These are phyloP conservation scores for Podotricha telesiphe DNA, from an alignment of 2,888 invertebrate species.

Conservation along the genomic window DNA sequence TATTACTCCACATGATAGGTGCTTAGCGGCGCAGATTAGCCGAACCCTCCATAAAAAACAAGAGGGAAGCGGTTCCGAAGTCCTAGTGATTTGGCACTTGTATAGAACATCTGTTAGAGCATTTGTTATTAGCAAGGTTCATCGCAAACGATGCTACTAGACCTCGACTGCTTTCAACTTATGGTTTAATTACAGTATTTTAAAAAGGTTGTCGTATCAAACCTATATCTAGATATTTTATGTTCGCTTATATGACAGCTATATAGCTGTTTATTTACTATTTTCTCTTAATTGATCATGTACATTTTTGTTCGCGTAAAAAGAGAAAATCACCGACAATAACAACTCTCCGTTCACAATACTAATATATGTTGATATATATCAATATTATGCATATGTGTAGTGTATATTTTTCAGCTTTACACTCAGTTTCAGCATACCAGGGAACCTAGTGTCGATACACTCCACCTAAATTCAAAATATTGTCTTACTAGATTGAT, in stretches of 20 bases:
- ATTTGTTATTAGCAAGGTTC: constrained; percentile 44
- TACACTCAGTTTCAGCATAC: too few relatives aligned
- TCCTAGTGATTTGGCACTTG: constrained; percentile 60
- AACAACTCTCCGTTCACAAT: too few relatives aligned
- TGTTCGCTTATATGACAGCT: background rate
- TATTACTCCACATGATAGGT: constrained; percentile 79
- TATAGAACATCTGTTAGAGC: constrained; percentile 54
- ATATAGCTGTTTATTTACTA: too few relatives aligned
- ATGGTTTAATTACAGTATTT: constrained; percentile 25
- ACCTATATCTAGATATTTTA: background rate
- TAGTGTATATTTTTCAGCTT: too few relatives aligned
- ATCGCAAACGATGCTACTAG: constrained; percentile 18
- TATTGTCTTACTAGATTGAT: too few relatives aligned
- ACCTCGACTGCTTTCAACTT: constrained; percentile 34
- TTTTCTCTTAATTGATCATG: too few relatives aligned
- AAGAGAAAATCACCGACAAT: too few relatives aligned
- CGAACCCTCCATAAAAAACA: constrained; percentile 79
- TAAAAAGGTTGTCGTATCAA: background rate
- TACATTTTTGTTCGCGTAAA: too few relatives aligned
- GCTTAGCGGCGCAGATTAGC: constrained; percentile 68
- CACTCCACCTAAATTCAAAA: too few relatives aligned
- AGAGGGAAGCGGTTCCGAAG: constrained; percentile 65
- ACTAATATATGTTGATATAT: too few relatives aligned
- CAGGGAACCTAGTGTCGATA: too few relatives aligned
- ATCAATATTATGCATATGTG: too few relatives aligned